Evolutionary conservation across 2,797 vertebrate genomes (phyloP).

Genomic region (Epinephelus awoara): DNA sequence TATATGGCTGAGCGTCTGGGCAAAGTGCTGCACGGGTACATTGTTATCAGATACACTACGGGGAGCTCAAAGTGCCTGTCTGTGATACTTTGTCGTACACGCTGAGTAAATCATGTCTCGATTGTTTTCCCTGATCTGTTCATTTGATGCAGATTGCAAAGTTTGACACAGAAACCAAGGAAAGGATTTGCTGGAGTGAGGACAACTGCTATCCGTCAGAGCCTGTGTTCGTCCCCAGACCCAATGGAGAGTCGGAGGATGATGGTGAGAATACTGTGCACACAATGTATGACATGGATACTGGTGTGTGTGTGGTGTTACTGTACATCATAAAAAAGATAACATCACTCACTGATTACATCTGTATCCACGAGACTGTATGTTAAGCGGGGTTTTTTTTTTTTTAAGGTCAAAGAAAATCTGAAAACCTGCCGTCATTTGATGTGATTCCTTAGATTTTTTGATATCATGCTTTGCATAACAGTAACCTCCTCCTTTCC

Average conservation of each 20-base stretch:
- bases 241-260: constrained; percentile 90
- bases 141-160: constrained; percentile 86
- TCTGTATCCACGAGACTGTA: neutral
- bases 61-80: neutral
- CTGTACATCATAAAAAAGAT: neutral
- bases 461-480: neutral
- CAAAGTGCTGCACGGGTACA: constrained; percentile 18
- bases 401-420: neutral
- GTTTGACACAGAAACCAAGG: constrained; percentile 89
- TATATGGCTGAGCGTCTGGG: neutral
- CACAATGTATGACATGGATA: neutral
- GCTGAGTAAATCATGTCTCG: neutral
- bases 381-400: neutral
- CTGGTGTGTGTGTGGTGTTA: neutral
- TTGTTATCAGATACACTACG: neutral
- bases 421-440: neutral
- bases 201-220: constrained; percentile 90
- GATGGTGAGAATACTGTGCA: constrained; percentile 85
- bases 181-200: constrained; percentile 85
- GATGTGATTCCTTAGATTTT: neutral
- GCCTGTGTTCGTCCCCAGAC: constrained; percentile 89
- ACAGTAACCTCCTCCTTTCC: neutral
- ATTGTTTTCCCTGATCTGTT: neutral
- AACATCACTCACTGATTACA: neutral
- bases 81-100: neutral